Percentiles rank a stretch among this genome's conserved stretches.
Conservation (phyloP, 2,888 invertebrate species). For the Eurytoma californica region DNA sequence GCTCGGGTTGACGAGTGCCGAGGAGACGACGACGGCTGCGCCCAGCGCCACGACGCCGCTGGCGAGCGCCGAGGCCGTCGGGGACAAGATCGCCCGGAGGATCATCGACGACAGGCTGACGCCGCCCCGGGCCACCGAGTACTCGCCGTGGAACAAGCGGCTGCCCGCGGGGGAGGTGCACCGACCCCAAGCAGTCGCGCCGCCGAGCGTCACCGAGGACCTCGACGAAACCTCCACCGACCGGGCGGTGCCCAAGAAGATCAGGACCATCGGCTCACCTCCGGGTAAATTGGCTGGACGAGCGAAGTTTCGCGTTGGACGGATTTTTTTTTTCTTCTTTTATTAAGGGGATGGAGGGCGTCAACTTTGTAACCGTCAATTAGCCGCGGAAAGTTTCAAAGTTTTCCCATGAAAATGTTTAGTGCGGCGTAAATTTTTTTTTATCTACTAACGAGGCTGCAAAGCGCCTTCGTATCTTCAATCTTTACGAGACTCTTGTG, state of each 20-base stretch:
- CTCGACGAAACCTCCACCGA: slow-evolving; percentile 43
- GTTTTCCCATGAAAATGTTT: no score
- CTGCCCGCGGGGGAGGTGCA: slow-evolving; percentile 23
- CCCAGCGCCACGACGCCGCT: background rate
- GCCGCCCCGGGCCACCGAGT: slow-evolving; percentile 41
- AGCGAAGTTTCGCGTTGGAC: background rate
- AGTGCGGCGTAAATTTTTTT: background rate
- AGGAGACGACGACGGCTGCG: slow-evolving; percentile 16
- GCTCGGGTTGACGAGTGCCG: background rate
- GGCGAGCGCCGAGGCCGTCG: background rate
- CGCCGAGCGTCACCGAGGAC: slow-evolving; percentile 43
- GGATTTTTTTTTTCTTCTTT: background rate
- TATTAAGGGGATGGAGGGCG: no score
- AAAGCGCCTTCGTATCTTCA: background rate
- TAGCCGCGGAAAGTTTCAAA: no score
- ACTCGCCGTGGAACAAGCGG: slow-evolving; percentile 38
- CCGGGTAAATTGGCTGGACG: slow-evolving; percentile 13
- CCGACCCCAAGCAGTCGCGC: background rate
- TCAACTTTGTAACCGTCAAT: no score
- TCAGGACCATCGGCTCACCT: slow-evolving; percentile 37
- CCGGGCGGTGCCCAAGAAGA: slow-evolving; percentile 31
- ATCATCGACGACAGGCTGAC: slow-evolving; percentile 47
- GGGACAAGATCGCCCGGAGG: slow-evolving; percentile 47
- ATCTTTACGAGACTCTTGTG: background rate
- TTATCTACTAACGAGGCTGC: background rate